phyloP scores from a whole-genome alignment of 2,797 vertebrate species.

The Myotis vivesi region DNA sequence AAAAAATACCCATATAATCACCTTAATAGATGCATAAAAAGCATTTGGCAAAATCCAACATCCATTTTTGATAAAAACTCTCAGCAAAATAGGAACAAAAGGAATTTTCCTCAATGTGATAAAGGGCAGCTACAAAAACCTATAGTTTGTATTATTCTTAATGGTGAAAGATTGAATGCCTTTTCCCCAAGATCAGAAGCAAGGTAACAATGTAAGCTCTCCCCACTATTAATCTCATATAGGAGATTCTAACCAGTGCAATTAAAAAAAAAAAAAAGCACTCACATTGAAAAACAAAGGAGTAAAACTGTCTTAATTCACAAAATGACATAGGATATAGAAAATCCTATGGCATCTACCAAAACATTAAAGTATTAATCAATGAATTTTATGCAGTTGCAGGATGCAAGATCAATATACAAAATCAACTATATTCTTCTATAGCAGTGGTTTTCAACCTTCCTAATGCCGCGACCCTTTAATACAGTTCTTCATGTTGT shows the following conservation, averaged over 20 bases:
- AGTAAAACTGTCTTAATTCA: not conserved
- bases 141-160: not conserved
- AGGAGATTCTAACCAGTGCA: not conserved
- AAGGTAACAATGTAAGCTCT: not conserved
- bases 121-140: not conserved
- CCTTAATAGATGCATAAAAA: not conserved
- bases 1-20: not conserved
- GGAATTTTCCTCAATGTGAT: not conserved
- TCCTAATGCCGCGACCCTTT: too few relatives aligned
- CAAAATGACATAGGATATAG: not conserved
- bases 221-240: not conserved
- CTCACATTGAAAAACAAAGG: not conserved
- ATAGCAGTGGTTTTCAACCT: not conserved
- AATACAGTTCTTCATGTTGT: too few relatives aligned
- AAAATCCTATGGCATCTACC: not conserved
- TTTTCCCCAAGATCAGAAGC: not conserved
- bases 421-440: not conserved
- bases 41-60: not conserved
- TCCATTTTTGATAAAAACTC: not conserved
- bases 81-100: not conserved
- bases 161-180: not conserved
- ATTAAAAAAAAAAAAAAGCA: not conserved
- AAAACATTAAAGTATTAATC: constrained; percentile 8
- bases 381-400: not conserved
- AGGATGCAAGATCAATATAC: not conserved